Evolutionary conservation across 1,140 invertebrate species (phyloP), one percentile per base, ranked within the genome.

Genomic region (Heliconius nattereri): DNA sequence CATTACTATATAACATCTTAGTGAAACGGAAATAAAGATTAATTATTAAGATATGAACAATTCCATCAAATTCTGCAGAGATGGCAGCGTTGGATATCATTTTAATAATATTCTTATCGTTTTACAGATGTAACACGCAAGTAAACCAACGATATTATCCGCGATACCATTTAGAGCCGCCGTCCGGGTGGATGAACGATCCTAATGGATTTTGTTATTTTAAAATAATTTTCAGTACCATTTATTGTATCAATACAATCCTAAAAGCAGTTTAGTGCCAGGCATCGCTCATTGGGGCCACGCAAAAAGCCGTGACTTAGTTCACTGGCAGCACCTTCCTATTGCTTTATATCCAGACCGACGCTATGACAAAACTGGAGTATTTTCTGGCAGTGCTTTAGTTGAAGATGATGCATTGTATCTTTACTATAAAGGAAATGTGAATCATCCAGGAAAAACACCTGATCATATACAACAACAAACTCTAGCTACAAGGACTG

Each of bases 151-250:
- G 82, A 2, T 91, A 87, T 52, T 90, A 89, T 71, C 92, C 90
- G 29, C 82, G 83, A 7, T 92, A 90, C 73, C 92, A 94, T 75
- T 75, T 91, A 71, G 87, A 88, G 26, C 89, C 92, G 8, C 87
- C 85, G 1, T 40, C 75, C 32, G 93, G 92, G 76, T 95, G 93
- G 93, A 91, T 94, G 89, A 94, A 94, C 79, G 93, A 95, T 75
- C 94, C 94, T 2, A 95, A 95, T 73, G 94, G 94, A 29, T 93
- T 95, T 45, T 86, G 89, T 71, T 73, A 86, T 32, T 92, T 84
- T 54, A 83, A 89, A 26, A 29, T n/a, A n/a, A n/a, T n/a, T n/a
- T n/a, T n/a, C n/a, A 86, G 20, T 94, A 91, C 73, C 92, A 94
- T 81, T 76, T 94, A 11, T 94, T 93, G 71, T 95, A 92, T 79